Evolutionary conservation across 2,113 vertebrate genomes (phyloP), one percentile per base, ranked within the genome.

Genomic region (Elanus axillaris): DNA sequence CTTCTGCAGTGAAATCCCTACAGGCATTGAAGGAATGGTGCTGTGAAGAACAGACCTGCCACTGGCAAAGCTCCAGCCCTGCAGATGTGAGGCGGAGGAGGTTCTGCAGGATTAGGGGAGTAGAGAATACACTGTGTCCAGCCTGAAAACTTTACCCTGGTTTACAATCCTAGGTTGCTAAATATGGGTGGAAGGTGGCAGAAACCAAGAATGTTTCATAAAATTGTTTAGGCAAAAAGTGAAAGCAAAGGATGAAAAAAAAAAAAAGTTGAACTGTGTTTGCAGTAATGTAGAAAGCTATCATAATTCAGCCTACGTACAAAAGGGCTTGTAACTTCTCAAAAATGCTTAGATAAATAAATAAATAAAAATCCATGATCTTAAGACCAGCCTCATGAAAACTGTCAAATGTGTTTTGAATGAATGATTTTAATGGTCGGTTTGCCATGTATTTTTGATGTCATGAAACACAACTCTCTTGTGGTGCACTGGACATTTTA

Each of bases 11-110:
- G 76, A 95, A 96, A 89, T 95, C 93, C 93, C 91, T 83, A 59
- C 73, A 81, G 95, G 48, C 93, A 38, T 42, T 0, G 29, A 92
- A 92, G 93, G 88, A 97, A 97, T 82, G 95, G 83, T 95, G 91
- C 86, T 0, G 68, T 86, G 94, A 94, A 92, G 91, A 96, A 7
- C 94, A 95, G 95, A 92, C 96, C 94, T 97, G 97, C 73, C 83
- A 72, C 72, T 96, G 97, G 97, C 95, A 94, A 7, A 2, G 5
- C 83, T 96, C 97, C 97, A 96, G 69, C 81, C 80, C 88, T 96
- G 96, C 97, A 97, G 97, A 96, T 97, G 96, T 96, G 97, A 96
- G 83, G 94, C 53, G 62, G 91, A 96, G 93, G 88, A 96, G 88
- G 86, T 94, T 96, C 86, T 95, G 88, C 86, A 91, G 91, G 36